Evolutionary conservation across 2,888 invertebrate genomes (phyloP), one percentile per base, ranked within the genome.

Genomic region (Sphaerophoria taeniata): DNA sequence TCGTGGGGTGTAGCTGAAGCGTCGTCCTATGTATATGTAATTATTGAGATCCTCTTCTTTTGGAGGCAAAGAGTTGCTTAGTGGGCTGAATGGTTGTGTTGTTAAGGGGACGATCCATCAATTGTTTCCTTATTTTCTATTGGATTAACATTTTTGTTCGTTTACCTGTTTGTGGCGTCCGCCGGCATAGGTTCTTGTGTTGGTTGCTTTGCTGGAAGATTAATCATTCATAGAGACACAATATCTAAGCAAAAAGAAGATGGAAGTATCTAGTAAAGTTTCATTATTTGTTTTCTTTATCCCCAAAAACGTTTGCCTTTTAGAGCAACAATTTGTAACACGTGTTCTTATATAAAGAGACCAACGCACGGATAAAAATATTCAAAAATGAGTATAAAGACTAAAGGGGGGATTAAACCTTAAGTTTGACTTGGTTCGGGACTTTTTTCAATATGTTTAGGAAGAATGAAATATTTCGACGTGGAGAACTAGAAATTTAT

Each of bases 201-300:
- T 58, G 47, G 70, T 53, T 71, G 84, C 43, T 84, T 71, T 75
- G 75, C 84, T 84, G 84, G 71, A 84, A 84, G 65, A 84, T 75
- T 79, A 79, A 79, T 78, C 45, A 79, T 56, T 75, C 53, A 72
- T 84, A 79, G 75, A 79, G 58, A 71, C 65, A 75, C 16, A n/a
- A 71, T 51, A 43, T 79, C 75, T 79, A 60, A 16, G 56, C 65
- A 65, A 49, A 61, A 55, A 39, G 43, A 39, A 47, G 24, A 65
- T 58, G 4, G 36, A 70, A 47, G 74, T 70, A 63, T 74, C 74
- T 78, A 70, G 45, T 14, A 67, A 36, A 47, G 65, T 7, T 16
- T 34, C 34, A 72, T 55, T 5, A 49, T 56, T 43, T 61, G 36
- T n/a, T n/a, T n/a, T n/a, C n/a, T n/a, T n/a, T n/a, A n/a, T n/a